Conservation (phyloP, 64 coral and sea anemone species). For the Hydrozoanthus tunicans region DNA sequence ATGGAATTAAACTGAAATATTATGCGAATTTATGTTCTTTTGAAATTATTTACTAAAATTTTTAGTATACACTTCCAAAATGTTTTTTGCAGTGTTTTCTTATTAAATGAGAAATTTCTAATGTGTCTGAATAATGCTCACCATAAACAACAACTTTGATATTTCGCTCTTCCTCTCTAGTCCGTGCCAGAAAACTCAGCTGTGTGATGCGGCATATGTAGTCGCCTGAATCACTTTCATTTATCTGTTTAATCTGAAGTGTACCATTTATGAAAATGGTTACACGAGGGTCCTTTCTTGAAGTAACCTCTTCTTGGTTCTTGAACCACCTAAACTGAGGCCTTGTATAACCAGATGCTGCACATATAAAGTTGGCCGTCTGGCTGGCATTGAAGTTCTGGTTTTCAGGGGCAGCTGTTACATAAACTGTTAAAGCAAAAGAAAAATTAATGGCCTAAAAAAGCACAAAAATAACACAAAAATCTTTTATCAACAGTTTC, state of each 20-base stretch:
- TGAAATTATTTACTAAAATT: too few species aligned
- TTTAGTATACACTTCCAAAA: too few species aligned
- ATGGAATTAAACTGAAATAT: too few species aligned
- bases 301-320: constrained; percentile 7
- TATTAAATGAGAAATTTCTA: too few species aligned
- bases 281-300: constrained; percentile 50
- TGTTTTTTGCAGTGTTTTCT: too few species aligned
- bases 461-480: too few species aligned
- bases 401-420: constrained; percentile 58
- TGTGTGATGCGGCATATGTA: constrained; percentile 81
- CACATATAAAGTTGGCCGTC: constrained; percentile 51
- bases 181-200: constrained; percentile 47
- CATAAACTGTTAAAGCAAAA: constrained; percentile 62
- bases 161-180: constrained; percentile 52
- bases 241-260: constrained; percentile 54
- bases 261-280: constrained; percentile 67
- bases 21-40: too few species aligned
- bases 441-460: not conserved
- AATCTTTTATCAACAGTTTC: too few species aligned
- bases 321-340: constrained; percentile 81
- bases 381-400: constrained; percentile 52
- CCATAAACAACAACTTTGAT: constrained; percentile 73
- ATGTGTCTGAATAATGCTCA: not conserved
- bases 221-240: constrained; percentile 50
- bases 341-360: constrained; percentile 62